phyloP scores from a whole-genome alignment of 2,888 invertebrate species.

The Lissonota sp. region DNA sequence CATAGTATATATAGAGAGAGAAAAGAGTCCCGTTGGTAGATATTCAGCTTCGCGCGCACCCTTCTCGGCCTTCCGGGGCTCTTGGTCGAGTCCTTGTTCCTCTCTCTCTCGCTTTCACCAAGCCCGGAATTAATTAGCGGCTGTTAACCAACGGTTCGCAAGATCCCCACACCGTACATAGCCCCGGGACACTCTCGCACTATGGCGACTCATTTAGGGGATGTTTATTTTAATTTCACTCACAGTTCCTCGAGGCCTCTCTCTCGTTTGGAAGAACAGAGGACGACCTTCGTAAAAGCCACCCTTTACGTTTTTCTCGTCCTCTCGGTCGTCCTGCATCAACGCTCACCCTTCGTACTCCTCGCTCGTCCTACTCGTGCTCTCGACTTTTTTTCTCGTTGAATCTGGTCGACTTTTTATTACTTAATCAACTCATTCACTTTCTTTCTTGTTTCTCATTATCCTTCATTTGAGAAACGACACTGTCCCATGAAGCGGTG shows the following conservation, averaged over 20 bases:
- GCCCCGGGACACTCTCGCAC: constrained; percentile 49
- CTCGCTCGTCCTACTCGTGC: neutral
- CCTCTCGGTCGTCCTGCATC: constrained; percentile 24
- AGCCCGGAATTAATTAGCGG: constrained; percentile 81
- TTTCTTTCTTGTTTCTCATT: constrained; percentile 60
- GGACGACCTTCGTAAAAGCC: constrained; percentile 44
- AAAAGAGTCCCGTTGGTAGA: constrained; percentile 60
- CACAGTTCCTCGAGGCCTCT: constrained; percentile 52
- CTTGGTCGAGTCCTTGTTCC: neutral
- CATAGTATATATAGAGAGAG: constrained; percentile 23
- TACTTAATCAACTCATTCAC: constrained; percentile 80
- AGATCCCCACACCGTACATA: constrained; percentile 39
- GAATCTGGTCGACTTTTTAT: constrained; percentile 78
- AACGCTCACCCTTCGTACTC: constrained; percentile 34
- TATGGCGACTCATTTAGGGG: constrained; percentile 80
- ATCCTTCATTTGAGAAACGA: constrained; percentile 59
- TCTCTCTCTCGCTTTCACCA: constrained; percentile 68
- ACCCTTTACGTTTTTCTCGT: constrained; percentile 38
- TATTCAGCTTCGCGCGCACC: constrained; percentile 50
- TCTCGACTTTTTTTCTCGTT: constrained; percentile 32
- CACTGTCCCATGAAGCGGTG: neutral
- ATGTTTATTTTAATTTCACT: constrained; percentile 82
- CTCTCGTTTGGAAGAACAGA: constrained; percentile 43
- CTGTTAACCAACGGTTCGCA: constrained; percentile 73
- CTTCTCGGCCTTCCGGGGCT: constrained; percentile 51